Evolutionary conservation across 2,888 invertebrate species (phyloP).

Genomic region (Antheraea assamensis): DNA sequence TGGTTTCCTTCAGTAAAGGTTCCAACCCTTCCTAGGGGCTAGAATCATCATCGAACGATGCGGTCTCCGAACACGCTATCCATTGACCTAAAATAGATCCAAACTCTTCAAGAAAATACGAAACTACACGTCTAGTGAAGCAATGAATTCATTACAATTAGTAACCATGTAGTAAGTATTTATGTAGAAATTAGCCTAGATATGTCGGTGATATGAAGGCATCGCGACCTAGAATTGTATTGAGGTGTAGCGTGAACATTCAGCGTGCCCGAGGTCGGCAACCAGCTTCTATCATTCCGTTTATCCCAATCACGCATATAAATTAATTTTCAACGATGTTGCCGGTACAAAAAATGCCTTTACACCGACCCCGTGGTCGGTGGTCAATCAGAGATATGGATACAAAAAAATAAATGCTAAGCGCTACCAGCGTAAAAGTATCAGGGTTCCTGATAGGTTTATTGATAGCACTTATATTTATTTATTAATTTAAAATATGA

Average conservation of each 20-base stretch:
- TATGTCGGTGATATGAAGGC: not conserved
- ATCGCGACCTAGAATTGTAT: not conserved
- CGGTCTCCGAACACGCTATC: too few species aligned
- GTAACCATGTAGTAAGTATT: too few species aligned
- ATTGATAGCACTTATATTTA: not conserved
- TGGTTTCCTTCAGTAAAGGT: too few species aligned
- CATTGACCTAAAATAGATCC: too few species aligned
- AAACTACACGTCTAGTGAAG: too few species aligned
- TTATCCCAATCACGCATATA: conserved; percentile 39
- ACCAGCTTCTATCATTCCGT: conserved; percentile 24
- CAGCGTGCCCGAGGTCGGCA: conserved; percentile 24
- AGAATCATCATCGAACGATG: too few species aligned
- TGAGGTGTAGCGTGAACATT: conserved; percentile 6
- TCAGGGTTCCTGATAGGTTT: conserved; percentile 2
- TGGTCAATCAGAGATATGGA: conserved; percentile 27
- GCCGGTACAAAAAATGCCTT: conserved; percentile 36
- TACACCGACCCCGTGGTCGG: conserved; percentile 26
- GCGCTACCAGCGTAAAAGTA: not conserved
- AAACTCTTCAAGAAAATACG: too few species aligned
- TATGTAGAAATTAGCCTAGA: not conserved
- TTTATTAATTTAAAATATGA: too few species aligned
- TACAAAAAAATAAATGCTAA: conserved; percentile 3
- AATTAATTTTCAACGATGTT: conserved; percentile 45
- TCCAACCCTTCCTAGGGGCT: too few species aligned
- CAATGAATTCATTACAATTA: too few species aligned